phyloP scores from a whole-genome alignment of 2,888 invertebrate species.

The Sinhomidia bicolor region DNA sequence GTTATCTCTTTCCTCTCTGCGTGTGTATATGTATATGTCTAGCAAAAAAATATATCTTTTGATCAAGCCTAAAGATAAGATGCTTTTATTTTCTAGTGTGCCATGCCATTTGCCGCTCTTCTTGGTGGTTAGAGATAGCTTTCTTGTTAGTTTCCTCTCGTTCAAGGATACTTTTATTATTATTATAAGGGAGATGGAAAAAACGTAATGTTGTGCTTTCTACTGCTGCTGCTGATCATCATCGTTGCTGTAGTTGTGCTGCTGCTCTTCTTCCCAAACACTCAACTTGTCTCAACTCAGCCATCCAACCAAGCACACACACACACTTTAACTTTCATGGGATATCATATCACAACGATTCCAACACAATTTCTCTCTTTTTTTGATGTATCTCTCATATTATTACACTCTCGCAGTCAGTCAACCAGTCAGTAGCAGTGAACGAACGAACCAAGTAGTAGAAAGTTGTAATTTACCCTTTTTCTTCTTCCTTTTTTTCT shows the following conservation, averaged over 20 bases:
- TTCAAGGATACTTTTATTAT: background rate
- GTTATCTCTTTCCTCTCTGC: background rate
- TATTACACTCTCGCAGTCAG: background rate
- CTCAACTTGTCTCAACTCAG: no score
- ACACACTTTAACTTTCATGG: conserved; percentile 49
- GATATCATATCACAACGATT: conserved; percentile 27
- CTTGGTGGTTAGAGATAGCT: background rate
- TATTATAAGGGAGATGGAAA: background rate
- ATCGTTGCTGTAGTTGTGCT: no score
- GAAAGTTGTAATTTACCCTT: conserved; percentile 3
- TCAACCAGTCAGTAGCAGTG: background rate
- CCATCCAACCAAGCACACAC: background rate
- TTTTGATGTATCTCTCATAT: conserved; percentile 38
- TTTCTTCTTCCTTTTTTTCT: no score
- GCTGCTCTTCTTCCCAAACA: background rate
- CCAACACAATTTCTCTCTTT: background rate
- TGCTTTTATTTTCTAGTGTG: background rate
- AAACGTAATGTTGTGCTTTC: no score
- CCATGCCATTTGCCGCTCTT: background rate
- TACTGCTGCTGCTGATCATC: no score
- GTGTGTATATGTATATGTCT: background rate
- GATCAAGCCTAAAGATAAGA: conserved; percentile 1
- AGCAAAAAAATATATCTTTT: background rate
- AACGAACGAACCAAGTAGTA: background rate
- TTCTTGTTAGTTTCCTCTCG: background rate